These are phyloP conservation scores for Galerucella nymphaeae DNA, from an alignment of 2,888 invertebrate genomes.

Conservation along the genomic window DNA sequence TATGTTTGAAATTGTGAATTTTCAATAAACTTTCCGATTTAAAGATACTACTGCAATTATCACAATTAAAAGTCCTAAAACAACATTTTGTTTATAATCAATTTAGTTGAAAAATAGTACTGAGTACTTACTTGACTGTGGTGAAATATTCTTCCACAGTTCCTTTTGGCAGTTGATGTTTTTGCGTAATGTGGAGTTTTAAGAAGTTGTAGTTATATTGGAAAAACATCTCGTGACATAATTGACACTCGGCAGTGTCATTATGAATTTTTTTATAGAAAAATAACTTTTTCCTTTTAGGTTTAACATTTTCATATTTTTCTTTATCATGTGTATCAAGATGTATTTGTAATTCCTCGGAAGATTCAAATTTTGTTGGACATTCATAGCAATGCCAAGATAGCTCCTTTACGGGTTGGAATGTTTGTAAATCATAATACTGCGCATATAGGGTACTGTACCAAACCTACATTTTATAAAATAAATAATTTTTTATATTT, in stretches of 20 bases:
- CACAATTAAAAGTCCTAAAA: conserved; percentile 55
- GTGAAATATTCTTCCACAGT: conserved; percentile 56
- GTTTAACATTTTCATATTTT: conserved; percentile 55
- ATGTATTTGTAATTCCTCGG: conserved; percentile 71
- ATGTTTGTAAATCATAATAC: conserved; percentile 67
- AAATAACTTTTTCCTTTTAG: conserved; percentile 55
- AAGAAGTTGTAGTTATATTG: conserved; percentile 54
- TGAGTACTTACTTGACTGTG: conserved; percentile 54
- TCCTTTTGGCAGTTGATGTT: conserved; percentile 52
- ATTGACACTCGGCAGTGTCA: conserved; percentile 57
- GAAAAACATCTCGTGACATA: conserved; percentile 56
- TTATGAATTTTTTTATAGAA: conserved; percentile 46
- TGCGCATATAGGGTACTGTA: conserved; percentile 76
- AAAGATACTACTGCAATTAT: conserved; percentile 52
- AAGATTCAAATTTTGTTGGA: conserved; percentile 68
- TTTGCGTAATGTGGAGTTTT: conserved; percentile 54
- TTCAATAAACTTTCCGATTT: conserved; percentile 55
- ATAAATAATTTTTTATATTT: background rate
- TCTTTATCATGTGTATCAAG: conserved; percentile 67
- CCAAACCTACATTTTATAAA: conserved; percentile 64
- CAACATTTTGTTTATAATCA: conserved; percentile 2
- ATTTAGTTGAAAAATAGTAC: background rate
- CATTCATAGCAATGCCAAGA: conserved; percentile 76
- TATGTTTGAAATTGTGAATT: conserved; percentile 56
- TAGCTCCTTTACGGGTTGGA: conserved; percentile 65